Conservation (phyloP, 92 coral and sea anemone genomes). For the Porites evermanni region DNA sequence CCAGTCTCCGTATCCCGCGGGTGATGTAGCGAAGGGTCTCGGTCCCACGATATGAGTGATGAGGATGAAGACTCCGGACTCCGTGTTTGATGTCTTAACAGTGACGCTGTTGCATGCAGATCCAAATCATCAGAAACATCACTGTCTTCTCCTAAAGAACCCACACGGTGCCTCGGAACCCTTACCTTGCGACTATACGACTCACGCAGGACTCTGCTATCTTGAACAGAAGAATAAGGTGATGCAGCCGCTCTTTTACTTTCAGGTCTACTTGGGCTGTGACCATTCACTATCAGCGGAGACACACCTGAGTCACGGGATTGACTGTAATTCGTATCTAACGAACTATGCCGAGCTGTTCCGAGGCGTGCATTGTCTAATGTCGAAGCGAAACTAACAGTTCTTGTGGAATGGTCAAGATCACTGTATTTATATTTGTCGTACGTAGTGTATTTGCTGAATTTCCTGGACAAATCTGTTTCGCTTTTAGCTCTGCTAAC, state of each 20-base stretch:
- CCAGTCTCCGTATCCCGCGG: neutral
- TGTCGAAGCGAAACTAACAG: conserved; percentile 28
- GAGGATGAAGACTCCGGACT: conserved; percentile 72
- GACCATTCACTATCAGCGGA: conserved; percentile 28
- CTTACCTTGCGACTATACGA: neutral
- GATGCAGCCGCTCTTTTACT: neutral
- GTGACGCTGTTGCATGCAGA: conserved; percentile 16
- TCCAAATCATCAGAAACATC: conserved; percentile 63
- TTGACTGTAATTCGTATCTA: conserved; percentile 43
- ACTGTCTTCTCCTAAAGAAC: conserved; percentile 66
- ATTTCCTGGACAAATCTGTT: conserved; percentile 67
- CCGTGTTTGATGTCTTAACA: conserved; percentile 47
- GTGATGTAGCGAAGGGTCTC: neutral
- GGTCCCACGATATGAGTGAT: conserved; percentile 42
- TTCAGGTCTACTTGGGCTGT: conserved; percentile 21
- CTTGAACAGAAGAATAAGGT: conserved; percentile 1
- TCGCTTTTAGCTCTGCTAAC: conserved; percentile 74
- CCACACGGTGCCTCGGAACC: conserved; percentile 53
- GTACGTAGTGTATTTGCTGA: conserved; percentile 29
- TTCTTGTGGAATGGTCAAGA: conserved; percentile 15
- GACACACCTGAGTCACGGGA: conserved; percentile 4
- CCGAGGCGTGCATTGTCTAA: conserved; percentile 47
- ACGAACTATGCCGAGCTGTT: conserved; percentile 57
- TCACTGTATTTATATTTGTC: conserved; percentile 24
- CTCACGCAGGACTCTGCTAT: conserved; percentile 22